A percentile compares a stretch with the other conserved stretches of the same genome.
Conservation (phyloP, 2,113 vertebrate genomes). For the Clarias magur region DNA sequence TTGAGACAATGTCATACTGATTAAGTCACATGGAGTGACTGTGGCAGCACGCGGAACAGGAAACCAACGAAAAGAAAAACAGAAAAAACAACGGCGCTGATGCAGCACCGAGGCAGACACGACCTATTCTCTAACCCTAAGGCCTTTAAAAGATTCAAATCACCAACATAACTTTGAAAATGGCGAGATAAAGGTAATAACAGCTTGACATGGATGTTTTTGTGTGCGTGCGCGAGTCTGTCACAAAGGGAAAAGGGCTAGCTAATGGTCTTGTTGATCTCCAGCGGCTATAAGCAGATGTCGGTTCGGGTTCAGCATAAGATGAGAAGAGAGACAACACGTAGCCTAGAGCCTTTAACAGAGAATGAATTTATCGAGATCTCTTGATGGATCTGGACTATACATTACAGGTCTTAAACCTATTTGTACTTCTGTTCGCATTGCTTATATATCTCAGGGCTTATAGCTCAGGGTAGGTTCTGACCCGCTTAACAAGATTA, state of each 20-base stretch:
- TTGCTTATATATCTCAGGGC: slow-evolving; percentile 12
- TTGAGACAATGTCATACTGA: slow-evolving; percentile 86
- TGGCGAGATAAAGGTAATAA: slow-evolving; percentile 69
- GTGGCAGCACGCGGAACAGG: slow-evolving; percentile 28
- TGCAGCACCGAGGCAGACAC: slow-evolving; percentile 53
- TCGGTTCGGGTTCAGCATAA: background rate
- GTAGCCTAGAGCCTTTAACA: slow-evolving; percentile 6
- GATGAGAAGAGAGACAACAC: slow-evolving; percentile 17
- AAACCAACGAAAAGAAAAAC: slow-evolving; percentile 50
- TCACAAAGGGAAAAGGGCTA: background rate
- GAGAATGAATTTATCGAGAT: slow-evolving; percentile 3
- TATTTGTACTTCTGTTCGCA: slow-evolving; percentile 14
- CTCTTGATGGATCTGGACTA: background rate
- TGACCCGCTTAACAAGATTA: slow-evolving; percentile 21
- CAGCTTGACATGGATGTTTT: slow-evolving; percentile 67
- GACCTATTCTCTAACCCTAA: slow-evolving; percentile 47
- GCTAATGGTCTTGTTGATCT: slow-evolving; percentile 4
- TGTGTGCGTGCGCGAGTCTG: slow-evolving; percentile 59
- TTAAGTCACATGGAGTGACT: slow-evolving; percentile 77
- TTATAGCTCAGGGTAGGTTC: slow-evolving; percentile 15
- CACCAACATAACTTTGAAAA: slow-evolving; percentile 53
- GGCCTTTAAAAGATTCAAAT: slow-evolving; percentile 36
- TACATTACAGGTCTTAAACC: background rate
- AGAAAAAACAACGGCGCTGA: slow-evolving; percentile 7
- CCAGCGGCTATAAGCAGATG: background rate